Conservation (phyloP, 2,888 invertebrate genomes). For the Folsomia manolachei region DNA sequence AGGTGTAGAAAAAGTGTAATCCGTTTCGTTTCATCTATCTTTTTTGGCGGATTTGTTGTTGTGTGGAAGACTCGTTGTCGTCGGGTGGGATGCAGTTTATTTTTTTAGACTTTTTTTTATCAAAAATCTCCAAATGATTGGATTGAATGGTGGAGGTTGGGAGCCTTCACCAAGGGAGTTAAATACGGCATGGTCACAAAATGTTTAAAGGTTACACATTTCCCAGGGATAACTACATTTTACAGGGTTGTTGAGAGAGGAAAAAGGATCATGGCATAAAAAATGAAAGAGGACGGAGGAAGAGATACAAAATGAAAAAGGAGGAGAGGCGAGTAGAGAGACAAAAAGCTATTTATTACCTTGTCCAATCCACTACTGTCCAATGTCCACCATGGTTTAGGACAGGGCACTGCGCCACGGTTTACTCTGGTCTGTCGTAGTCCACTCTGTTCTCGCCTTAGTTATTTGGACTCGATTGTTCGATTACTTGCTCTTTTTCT, state of each 20-base stretch:
- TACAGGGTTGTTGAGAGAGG: no score
- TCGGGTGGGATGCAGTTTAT: not conserved
- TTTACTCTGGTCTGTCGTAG: no score
- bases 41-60: not conserved
- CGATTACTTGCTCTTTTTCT: not conserved
- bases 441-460: not conserved
- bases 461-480: no score
- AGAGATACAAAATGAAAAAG: not conserved
- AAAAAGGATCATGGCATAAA: not conserved
- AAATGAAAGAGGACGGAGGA: not conserved
- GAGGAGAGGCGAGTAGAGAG: not conserved
- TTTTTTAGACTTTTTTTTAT: not conserved
- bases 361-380: not conserved
- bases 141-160: not conserved
- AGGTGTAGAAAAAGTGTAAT: not conserved
- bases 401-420: no score
- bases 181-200: not conserved
- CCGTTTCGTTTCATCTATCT: not conserved
- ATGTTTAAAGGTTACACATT: not conserved
- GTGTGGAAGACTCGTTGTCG: not conserved
- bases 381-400: not conserved
- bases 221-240: no score
- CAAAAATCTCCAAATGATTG: not conserved
- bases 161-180: not conserved
- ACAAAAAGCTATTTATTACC: constrained; percentile 2